These are phyloP conservation scores for Lampris megalopsis DNA, from an alignment of 2,113 vertebrate genomes.

Conservation along the genomic window DNA sequence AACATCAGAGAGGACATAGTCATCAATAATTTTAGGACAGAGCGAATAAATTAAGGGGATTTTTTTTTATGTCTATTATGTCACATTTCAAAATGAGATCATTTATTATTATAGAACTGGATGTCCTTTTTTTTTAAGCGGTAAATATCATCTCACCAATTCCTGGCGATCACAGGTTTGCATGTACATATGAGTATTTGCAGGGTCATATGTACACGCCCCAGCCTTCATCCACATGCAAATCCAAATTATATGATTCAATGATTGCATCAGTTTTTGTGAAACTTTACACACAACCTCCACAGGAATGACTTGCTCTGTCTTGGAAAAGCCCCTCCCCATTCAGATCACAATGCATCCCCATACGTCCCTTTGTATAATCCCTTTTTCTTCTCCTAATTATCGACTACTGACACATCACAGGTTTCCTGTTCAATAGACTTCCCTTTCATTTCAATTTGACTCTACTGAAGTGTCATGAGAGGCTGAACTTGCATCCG, in stretches of 20 bases:
- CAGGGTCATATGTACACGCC: too few species aligned
- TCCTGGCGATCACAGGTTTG: neutral
- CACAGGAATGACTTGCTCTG: neutral
- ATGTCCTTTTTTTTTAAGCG: neutral
- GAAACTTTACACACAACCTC: neutral
- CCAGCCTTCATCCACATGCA: neutral
- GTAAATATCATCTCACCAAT: neutral
- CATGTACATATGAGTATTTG: too few species aligned
- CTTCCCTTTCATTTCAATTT: slow-evolving; percentile 19
- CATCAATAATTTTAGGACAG: too few species aligned
- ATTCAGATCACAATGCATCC: neutral
- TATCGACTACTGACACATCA: slow-evolving; percentile 8
- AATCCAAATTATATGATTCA: slow-evolving; percentile 1
- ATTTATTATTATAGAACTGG: neutral
- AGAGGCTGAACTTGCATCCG: slow-evolving; percentile 23
- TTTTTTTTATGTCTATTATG: too few species aligned
- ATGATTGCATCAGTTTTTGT: slow-evolving; percentile 12
- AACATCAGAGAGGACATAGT: too few species aligned
- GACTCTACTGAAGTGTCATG: neutral
- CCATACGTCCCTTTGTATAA: neutral
- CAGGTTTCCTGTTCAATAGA: neutral
- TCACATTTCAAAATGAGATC: too few species aligned
- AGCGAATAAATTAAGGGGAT: too few species aligned
- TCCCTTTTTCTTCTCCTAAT: slow-evolving; percentile 10
- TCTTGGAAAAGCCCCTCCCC: too few species aligned